phyloP scores from a whole-genome alignment of 2,888 invertebrate genomes.

The Podabrus alpinus region DNA sequence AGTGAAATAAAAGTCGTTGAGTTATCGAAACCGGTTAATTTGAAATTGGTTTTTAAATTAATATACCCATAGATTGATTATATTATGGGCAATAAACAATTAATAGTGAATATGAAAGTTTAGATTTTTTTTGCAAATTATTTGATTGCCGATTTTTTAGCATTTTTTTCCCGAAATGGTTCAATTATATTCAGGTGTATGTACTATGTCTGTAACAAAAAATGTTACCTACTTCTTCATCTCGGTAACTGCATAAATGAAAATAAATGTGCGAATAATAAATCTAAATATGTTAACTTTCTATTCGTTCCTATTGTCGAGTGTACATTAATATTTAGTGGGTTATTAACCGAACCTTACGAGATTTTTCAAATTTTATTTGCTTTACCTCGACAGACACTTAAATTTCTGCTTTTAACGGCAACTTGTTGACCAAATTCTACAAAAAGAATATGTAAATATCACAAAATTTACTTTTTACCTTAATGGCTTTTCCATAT shows the following conservation, averaged over 20 bases:
- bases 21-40: not conserved
- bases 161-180: not conserved
- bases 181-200: not conserved
- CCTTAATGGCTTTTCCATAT: not conserved
- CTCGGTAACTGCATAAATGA: not conserved
- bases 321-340: conserved; percentile 10
- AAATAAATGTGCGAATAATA: conserved; percentile 12
- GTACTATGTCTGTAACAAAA: not conserved
- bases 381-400: not conserved
- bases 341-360: conserved; percentile 13
- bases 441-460: not conserved
- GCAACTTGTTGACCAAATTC: not conserved
- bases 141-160: not conserved
- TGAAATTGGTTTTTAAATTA: not conserved
- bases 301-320: conserved; percentile 14
- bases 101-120: not conserved
- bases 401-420: not conserved
- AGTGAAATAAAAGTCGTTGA: not conserved
- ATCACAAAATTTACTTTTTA: not conserved
- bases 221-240: not conserved
- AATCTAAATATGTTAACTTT: conserved; percentile 7
- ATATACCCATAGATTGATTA: not conserved
- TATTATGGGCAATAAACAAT: not conserved
- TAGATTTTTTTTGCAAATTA: not conserved
- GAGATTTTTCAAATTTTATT: not conserved